Evolutionary conservation across 2,888 invertebrate genomes (phyloP), one percentile per base, ranked within the genome.

Genomic region (Acrobasis consociella): DNA sequence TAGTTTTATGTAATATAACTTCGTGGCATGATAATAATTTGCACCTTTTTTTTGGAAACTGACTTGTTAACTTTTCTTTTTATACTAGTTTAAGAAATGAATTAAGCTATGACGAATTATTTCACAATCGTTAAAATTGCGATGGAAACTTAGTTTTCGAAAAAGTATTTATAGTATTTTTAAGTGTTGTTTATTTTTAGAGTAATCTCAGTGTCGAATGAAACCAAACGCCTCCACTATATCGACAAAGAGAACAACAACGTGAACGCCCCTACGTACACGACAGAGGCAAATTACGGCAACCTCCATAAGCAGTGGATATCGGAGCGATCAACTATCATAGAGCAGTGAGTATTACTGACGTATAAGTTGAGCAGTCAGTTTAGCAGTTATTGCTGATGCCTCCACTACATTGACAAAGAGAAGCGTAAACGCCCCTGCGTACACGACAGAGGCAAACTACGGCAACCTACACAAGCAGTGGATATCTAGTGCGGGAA

Each of bases 141-240:
- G n/a, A n/a, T n/a, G n/a, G n/a, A n/a, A n/a, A n/a, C n/a, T n/a
- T n/a, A n/a, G n/a, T n/a, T n/a, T n/a, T n/a, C n/a, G n/a, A n/a
- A n/a, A n/a, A n/a, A n/a, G n/a, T n/a, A n/a, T n/a, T n/a, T n/a
- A n/a, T n/a, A n/a, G n/a, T n/a, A n/a, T n/a, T n/a, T n/a, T n/a
- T n/a, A n/a, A n/a, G n/a, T n/a, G 7, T 60, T 5, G 49, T 46
- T 49, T 61, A 56, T 49, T 75, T 83, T 49, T 71, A 94, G 94
- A 75, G 95, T 96, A 2, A 83, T 94, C 52, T 93, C 94, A 3
- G 93, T 97, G 15, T 94, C 95, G 0, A 93, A 94, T 72, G 91
- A 88, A 58, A 89, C 93, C 61, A 78, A 78, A 69, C 89, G 93
- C 0, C 83, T 93, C 0, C 89, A 89, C 65, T 77, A 92, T 65